Evolutionary conservation across 2,797 vertebrate species (phyloP), one percentile per base, ranked within the genome.

Genomic region (Lagodon rhomboides): DNA sequence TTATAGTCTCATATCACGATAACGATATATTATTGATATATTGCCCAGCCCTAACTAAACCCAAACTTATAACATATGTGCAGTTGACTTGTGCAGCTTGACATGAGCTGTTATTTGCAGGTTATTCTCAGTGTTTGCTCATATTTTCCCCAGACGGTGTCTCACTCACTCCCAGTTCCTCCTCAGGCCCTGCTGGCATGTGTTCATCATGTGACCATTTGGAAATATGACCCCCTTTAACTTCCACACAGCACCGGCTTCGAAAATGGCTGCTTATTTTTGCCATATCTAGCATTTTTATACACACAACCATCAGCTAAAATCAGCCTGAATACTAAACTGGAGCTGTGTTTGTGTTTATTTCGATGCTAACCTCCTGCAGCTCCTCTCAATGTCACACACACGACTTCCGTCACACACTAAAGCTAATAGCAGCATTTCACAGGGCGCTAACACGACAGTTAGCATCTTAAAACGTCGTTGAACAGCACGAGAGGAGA

Each of bases 181-280:
- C 90, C 72, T 88, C 51, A 16, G 82, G 68, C 44, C 62, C 4
- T 47, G 68, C 17, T 16, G 16, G 67, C 90, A 83, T 91, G 89
- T 82, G 92, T 86, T 87, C 58, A 73, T 93, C 94, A 94, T 90
- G 92, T 94, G 93, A 93, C 67, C 83, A 77, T n/a, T 7, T 20
- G 38, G 76, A 43, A 84, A 88, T n/a, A 70, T 83, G 75, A 68
- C 51, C 41, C 77, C 49, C 34, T 60, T 25, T 2, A 20, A 30
- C 13, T 25, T 27, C 47, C 49, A 30, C 46, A 56, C 41, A 20
- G 3, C 13, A 12, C 50, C 1, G 1, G 22, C 13, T 16, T 12
- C n/a, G 10, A 79, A 59, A 75, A 72, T 16, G 22, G 22, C 46
- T 12, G 5, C 11, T 43, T 5, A 17, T 63, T 66, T 13, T 16